Evolutionary conservation across 2,888 invertebrate species (phyloP).

Genomic region (Oscheius myriophilus): DNA sequence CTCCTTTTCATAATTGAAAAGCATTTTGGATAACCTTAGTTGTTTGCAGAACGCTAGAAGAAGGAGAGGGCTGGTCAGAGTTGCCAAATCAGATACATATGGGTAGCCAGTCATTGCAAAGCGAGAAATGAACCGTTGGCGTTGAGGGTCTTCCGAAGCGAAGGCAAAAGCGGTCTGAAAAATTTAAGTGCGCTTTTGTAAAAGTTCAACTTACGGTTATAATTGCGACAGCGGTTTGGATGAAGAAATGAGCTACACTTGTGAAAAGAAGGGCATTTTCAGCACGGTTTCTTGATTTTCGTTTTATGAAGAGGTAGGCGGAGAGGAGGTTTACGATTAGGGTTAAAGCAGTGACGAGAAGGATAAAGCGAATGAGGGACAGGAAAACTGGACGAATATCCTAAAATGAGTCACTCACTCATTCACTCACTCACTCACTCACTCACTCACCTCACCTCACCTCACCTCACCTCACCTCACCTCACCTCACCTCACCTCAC

Average conservation of each 20-base stretch:
- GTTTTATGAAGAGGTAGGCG: slow-evolving; percentile 27
- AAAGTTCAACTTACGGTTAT: slow-evolving; percentile 19
- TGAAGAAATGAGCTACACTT: slow-evolving; percentile 29
- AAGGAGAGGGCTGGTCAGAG: slow-evolving; percentile 31
- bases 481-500: too few relatives aligned
- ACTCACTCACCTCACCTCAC: too few relatives aligned
- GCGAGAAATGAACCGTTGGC: slow-evolving; percentile 12
- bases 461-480: too few relatives aligned
- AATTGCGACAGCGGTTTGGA: slow-evolving; percentile 26
- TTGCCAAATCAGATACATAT: slow-evolving; percentile 31
- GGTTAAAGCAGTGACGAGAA: slow-evolving; percentile 27
- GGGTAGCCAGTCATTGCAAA: slow-evolving; percentile 34
- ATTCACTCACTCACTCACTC: neutral
- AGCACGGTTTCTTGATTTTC: slow-evolving; percentile 29
- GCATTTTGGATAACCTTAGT: slow-evolving; percentile 13
- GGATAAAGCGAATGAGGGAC: slow-evolving; percentile 26
- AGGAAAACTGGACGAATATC: slow-evolving; percentile 27
- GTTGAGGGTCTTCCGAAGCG: slow-evolving; percentile 22
- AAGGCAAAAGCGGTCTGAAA: slow-evolving; percentile 31
- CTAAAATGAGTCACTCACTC: slow-evolving; percentile 3
- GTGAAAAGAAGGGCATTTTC: slow-evolving; percentile 33
- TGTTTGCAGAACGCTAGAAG: slow-evolving; percentile 30
- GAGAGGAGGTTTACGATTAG: slow-evolving; percentile 30
- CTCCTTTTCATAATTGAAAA: neutral
- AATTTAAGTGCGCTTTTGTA: neutral